Evolutionary conservation across 2,797 vertebrate genomes (phyloP).

Genomic region (Sebastes reedi): DNA sequence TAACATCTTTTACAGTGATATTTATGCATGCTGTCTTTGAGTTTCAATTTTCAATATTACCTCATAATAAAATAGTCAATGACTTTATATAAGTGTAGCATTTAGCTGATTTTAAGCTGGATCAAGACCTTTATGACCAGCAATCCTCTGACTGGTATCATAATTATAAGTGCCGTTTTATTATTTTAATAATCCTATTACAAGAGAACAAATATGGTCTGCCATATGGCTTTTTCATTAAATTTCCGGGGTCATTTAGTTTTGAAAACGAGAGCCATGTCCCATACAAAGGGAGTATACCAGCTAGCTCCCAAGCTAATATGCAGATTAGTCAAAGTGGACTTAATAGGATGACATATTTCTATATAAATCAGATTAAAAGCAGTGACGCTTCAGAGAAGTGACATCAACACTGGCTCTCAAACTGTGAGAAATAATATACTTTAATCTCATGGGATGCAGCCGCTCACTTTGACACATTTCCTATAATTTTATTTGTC

Average conservation of each 20-base stretch:
- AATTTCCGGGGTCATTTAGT: constrained; percentile 46
- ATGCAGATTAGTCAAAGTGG: constrained; percentile 77
- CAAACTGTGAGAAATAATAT: constrained; percentile 73
- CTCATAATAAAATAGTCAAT: not conserved
- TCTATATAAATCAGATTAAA: constrained; percentile 82
- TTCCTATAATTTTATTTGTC: constrained; percentile 76
- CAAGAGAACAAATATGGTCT: constrained; percentile 68
- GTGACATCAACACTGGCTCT: constrained; percentile 68
- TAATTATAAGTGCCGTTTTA: constrained; percentile 61
- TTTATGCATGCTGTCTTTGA: not conserved
- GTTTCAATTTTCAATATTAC: not conserved
- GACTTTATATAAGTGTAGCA: not conserved
- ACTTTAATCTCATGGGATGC: constrained; percentile 67
- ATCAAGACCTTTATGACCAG: constrained; percentile 47
- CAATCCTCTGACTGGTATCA: constrained; percentile 44
- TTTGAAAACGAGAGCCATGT: constrained; percentile 1
- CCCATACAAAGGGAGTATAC: constrained; percentile 44
- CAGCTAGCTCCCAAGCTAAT: constrained; percentile 66
- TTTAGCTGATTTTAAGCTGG: constrained; percentile 38
- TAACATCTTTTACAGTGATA: not conserved
- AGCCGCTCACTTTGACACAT: constrained; percentile 70
- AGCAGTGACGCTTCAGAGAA: constrained; percentile 68
- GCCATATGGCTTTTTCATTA: constrained; percentile 58
- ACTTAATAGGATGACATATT: constrained; percentile 77
- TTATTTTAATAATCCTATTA: constrained; percentile 79